Evolutionary conservation across 2,113 vertebrate genomes (phyloP).

Genomic region (Pungitius pungitius): DNA sequence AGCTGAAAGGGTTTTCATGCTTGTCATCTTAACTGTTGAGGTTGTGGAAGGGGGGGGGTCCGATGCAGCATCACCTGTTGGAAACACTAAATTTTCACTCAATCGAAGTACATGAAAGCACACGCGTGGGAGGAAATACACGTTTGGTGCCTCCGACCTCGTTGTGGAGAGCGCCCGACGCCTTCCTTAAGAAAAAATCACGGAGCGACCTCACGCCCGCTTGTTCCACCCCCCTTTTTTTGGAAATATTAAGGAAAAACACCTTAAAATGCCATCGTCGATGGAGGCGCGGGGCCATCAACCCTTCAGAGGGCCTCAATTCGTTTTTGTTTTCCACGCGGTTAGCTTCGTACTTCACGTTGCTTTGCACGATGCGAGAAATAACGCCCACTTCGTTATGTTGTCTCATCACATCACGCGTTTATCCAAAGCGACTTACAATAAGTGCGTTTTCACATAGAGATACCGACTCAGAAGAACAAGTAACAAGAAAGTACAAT

Average conservation of each 20-base stretch:
- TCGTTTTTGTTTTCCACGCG: constrained; percentile 39
- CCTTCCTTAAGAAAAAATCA: constrained; percentile 13
- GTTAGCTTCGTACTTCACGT: constrained; percentile 15
- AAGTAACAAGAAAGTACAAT: too few species aligned
- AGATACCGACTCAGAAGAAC: too few species aligned
- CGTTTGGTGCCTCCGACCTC: constrained; percentile 1
- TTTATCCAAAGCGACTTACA: too few species aligned
- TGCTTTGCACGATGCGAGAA: constrained; percentile 38
- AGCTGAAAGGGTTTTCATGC: constrained; percentile 12
- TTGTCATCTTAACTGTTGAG: constrained; percentile 10
- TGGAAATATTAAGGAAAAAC: constrained; percentile 15
- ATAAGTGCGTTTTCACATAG: too few species aligned
- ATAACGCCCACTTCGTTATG: constrained; percentile 33
- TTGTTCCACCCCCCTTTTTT: constrained; percentile 24
- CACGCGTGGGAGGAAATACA: constrained; percentile 7
- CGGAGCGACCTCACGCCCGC: constrained; percentile 7
- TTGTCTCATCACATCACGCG: too few species aligned
- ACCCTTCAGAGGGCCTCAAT: constrained; percentile 4
- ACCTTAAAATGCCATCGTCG: constrained; percentile 4
- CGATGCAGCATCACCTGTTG: neutral
- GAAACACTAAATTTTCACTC: constrained; percentile 14
- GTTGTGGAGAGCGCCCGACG: constrained; percentile 3
- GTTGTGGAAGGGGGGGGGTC: neutral
- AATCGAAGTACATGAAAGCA: constrained; percentile 29
- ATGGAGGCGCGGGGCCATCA: neutral